Conservation (phyloP, 2,797 vertebrate species). For the Hyperoplus immaculatus region DNA sequence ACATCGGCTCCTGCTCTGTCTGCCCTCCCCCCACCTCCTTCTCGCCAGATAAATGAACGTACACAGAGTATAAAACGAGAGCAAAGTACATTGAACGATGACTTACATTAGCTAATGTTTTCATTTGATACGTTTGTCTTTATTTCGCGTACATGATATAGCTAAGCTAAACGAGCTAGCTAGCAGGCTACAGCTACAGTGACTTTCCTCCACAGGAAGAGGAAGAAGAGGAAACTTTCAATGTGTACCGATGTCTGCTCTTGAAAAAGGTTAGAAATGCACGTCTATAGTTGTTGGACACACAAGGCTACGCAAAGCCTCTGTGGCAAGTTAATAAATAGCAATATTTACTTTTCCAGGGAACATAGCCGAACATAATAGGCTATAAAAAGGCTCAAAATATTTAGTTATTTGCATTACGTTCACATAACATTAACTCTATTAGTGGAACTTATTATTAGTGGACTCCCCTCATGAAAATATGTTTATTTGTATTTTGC, state of each 20-base stretch:
- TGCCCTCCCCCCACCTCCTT: neutral
- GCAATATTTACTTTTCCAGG: neutral
- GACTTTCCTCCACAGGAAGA: constrained; percentile 15
- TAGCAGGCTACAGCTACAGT: constrained; percentile 39
- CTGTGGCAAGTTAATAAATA: neutral
- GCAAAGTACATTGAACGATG: neutral
- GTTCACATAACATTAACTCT: neutral
- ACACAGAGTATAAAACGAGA: neutral
- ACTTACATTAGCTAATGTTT: neutral
- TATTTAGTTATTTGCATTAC: neutral
- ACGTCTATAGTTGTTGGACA: neutral
- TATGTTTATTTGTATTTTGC: neutral
- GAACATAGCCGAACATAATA: no score
- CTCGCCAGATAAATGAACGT: neutral
- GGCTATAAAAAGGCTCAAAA: no score
- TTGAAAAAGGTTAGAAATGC: constrained; percentile 48
- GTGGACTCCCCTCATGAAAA: neutral
- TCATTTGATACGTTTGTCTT: neutral
- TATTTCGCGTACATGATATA: neutral
- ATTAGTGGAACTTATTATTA: neutral
- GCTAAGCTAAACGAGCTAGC: constrained; percentile 39
- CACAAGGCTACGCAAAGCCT: neutral
- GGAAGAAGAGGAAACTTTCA: neutral
- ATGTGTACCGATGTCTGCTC: constrained; percentile 60
- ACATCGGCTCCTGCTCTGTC: neutral